These are phyloP conservation scores for Monopis laevigella DNA, from an alignment of 2,888 invertebrate species.

Conservation along the genomic window DNA sequence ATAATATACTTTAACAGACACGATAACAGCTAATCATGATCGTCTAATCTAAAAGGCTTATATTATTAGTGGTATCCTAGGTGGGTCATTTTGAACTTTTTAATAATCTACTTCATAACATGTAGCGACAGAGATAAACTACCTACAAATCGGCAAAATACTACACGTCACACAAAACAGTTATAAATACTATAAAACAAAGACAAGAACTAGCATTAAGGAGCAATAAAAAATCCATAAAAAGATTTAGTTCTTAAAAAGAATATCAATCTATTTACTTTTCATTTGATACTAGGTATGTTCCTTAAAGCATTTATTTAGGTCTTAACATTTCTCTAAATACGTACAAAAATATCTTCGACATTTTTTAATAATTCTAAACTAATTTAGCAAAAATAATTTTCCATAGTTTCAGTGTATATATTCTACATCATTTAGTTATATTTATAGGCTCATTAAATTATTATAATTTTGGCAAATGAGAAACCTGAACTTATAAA, in stretches of 20 bases:
- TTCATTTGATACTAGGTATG: neutral
- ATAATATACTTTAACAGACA: too few relatives aligned
- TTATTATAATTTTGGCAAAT: constrained; percentile 32
- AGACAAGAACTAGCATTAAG: too few relatives aligned
- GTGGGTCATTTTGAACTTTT: constrained; percentile 37
- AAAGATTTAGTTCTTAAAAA: neutral
- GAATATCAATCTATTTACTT: neutral
- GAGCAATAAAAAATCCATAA: neutral
- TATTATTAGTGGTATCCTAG: constrained; percentile 45
- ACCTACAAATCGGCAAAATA: too few relatives aligned
- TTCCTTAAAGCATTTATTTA: neutral
- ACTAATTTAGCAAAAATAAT: neutral
- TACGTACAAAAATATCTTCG: constrained; percentile 62
- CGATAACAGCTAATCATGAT: too few relatives aligned
- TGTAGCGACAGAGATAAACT: too few relatives aligned
- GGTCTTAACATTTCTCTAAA: constrained; percentile 23
- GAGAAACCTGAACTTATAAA: neutral
- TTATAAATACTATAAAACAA: too few relatives aligned
- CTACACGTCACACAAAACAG: too few relatives aligned
- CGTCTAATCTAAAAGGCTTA: too few relatives aligned
- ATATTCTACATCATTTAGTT: too few relatives aligned
- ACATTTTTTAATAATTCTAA: neutral
- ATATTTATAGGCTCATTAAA: too few relatives aligned
- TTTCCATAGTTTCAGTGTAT: neutral
- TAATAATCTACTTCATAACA: neutral